Evolutionary conservation across 2,113 vertebrate species (phyloP).

Genomic region (Spermophilus dauricus): DNA sequence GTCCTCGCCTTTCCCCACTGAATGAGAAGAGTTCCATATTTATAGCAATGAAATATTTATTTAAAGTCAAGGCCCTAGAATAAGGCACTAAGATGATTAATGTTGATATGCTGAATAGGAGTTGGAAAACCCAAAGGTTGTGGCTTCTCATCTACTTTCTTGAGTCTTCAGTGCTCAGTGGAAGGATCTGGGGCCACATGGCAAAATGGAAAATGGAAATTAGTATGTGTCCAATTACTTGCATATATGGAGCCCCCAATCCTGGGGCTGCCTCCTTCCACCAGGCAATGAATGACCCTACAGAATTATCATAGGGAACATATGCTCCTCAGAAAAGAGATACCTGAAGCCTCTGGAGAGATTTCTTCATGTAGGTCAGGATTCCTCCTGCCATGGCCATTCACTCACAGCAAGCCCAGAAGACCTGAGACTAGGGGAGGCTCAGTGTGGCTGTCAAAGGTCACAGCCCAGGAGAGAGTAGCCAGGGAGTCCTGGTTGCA

Average conservation of each 20-base stretch:
- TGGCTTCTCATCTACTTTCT: neutral
- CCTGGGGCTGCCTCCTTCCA: neutral
- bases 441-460: neutral
- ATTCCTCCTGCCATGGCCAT: neutral
- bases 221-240: neutral
- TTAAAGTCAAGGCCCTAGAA: neutral
- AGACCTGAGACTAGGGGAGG: neutral
- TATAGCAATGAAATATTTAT: neutral
- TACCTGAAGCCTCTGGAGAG: neutral
- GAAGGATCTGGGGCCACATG: neutral
- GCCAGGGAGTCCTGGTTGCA: neutral
- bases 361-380: neutral
- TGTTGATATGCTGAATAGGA: neutral
- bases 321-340: neutral
- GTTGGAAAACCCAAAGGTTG: neutral
- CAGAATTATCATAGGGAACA: neutral
- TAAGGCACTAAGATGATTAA: neutral
- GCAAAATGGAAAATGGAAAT: constrained; percentile 15
- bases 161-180: neutral
- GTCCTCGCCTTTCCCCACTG: neutral
- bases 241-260: neutral
- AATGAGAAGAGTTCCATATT: neutral
- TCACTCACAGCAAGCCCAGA: neutral
- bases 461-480: neutral
- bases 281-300: neutral